Conservation (phyloP, 2,888 invertebrate genomes). For the Tinea semifulvella region DNA sequence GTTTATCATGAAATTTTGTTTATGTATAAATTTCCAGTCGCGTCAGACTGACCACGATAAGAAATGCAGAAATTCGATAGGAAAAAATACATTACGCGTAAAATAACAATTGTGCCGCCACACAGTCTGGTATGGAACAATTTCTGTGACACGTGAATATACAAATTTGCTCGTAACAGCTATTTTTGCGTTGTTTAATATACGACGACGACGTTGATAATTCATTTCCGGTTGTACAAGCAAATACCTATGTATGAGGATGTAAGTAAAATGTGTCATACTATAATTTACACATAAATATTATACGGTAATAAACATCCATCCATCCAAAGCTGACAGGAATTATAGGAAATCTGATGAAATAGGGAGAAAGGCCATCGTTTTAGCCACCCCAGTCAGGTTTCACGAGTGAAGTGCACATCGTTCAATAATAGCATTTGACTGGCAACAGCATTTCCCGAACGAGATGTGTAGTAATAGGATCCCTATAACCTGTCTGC, state of each 20-base stretch:
- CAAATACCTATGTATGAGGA: too few species aligned
- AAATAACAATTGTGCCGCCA: slow-evolving; percentile 4
- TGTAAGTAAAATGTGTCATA: too few species aligned
- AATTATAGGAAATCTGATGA: slow-evolving; percentile 2
- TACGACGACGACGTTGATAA: background rate
- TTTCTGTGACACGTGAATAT: background rate
- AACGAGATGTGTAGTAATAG: slow-evolving; percentile 3
- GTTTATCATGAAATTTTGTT: background rate
- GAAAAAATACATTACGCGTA: slow-evolving; percentile 6
- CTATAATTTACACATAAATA: too few species aligned
- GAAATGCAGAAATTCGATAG: slow-evolving; percentile 5
- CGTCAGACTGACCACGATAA: background rate
- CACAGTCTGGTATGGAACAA: slow-evolving; percentile 5
- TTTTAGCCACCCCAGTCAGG: background rate
- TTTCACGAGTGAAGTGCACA: slow-evolving; percentile 2
- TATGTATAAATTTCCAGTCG: background rate
- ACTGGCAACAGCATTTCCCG: slow-evolving; percentile 7
- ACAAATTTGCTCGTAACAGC: background rate
- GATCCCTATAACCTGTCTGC: slow-evolving; percentile 7
- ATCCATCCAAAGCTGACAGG: background rate
- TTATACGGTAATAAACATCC: too few species aligned
- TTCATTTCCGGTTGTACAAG: background rate
- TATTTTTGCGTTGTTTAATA: background rate
- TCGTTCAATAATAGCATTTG: slow-evolving; percentile 10
- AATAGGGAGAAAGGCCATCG: background rate